Evolutionary conservation across 1,140 invertebrate genomes (phyloP), one percentile per base, ranked within the genome.

Genomic region (Antheraea pernyi): DNA sequence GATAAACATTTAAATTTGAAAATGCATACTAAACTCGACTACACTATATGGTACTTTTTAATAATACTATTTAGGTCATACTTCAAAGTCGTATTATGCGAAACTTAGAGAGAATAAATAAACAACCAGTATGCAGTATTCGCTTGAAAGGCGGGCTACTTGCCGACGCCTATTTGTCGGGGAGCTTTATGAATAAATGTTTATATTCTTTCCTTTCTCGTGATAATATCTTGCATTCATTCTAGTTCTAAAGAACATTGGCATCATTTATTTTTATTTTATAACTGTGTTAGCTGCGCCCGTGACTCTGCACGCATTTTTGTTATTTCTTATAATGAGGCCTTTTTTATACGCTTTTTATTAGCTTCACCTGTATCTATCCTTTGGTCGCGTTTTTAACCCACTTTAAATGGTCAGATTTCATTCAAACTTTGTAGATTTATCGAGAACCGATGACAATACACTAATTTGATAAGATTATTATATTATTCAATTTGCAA

Each of bases 111-210:
- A 16, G 46, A 53, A 53, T 53, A 53, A 53, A 53, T 53, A 53
- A 42, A 42, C 39, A 42, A 53, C 7, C 11, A 53, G 46, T 13
- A 53, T 53, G 46, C 46, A 53, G 16, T 16, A 53, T 9, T 53
- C 11, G 46, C 46, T 53, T 16, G 46, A 13, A 53, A 53, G 46
- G 11, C 46, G 46, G 46, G 46, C 46, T 53, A 53, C 46, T 53
- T 53, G 7, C 46, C 11, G 30, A 19, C 59, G 67, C 72, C 70
- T 75, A 80, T 76, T 73, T 75, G 70, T 70, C 66, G 42, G 73
- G 76, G 69, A 77, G 71, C 75, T 79, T 76, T 79, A 78, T 81
- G 79, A 81, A 81, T 81, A 81, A 81, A 79, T 79, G 75, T 74
- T 79, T 77, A 78, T 75, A 70, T 67, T 67, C 48, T 63, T 30